Conservation (phyloP, 1,140 invertebrate genomes). For the Nephila pilipes region DNA sequence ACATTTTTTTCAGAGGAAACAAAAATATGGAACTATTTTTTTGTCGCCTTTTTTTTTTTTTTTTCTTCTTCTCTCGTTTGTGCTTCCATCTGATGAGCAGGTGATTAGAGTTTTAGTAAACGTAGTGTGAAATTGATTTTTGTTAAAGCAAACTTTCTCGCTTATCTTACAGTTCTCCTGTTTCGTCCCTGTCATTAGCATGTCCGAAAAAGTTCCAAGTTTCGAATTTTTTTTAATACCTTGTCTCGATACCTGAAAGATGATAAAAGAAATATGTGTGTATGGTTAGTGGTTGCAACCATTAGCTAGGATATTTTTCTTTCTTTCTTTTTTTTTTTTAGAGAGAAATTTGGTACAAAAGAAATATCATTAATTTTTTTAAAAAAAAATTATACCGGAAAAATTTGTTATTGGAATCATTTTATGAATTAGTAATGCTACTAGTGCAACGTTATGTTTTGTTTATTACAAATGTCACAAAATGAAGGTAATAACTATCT, state of each 20-base stretch:
- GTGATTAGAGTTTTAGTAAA: not conserved
- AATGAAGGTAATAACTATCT: too few species aligned
- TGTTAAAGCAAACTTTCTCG: constrained; percentile 15
- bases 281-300: not conserved
- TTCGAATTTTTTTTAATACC: not conserved
- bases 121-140: constrained; percentile 30
- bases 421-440: not conserved
- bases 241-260: not conserved
- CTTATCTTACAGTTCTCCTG: not conserved
- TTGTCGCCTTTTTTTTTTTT: not conserved
- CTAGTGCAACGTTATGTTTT: too few species aligned
- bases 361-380: not conserved
- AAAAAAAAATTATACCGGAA: not conserved
- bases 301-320: not conserved
- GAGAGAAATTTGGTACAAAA: not conserved
- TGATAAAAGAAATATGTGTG: not conserved
- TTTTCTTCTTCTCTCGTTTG: too few species aligned
- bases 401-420: not conserved
- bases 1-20: not conserved
- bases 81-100: not conserved
- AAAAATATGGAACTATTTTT: not conserved
- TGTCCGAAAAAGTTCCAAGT: not conserved
- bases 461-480: too few species aligned
- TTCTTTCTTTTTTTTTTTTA: not conserved
- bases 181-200: not conserved